These are phyloP conservation scores for Crypturellus tataupa DNA, from an alignment of 2,797 vertebrate species.

Conservation along the genomic window DNA sequence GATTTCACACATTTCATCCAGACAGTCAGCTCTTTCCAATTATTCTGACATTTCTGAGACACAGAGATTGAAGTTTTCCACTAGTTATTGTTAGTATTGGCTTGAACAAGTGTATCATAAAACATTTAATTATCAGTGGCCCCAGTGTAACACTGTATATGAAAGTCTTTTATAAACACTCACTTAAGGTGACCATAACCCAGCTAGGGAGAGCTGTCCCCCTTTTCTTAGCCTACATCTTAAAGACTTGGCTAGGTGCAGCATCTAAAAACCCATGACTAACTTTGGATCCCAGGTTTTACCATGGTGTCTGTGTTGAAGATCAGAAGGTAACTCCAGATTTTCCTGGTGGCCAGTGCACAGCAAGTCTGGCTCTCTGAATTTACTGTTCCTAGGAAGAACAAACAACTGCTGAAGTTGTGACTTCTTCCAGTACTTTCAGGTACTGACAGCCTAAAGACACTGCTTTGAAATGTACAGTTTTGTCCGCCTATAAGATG, in stretches of 20 bases:
- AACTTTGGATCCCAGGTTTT: neutral
- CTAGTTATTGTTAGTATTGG: neutral
- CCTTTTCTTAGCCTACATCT: neutral
- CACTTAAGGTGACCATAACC: neutral
- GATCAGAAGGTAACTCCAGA: neutral
- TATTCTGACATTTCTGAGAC: constrained; percentile 26
- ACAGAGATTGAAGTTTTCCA: neutral
- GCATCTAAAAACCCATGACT: neutral
- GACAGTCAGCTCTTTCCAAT: constrained; percentile 6
- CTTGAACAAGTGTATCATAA: neutral
- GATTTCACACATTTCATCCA: constrained; percentile 24
- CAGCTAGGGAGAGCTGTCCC: neutral
- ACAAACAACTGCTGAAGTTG: constrained; percentile 1
- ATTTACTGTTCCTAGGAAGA: neutral
- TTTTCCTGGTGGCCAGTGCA: neutral
- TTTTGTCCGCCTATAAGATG: neutral
- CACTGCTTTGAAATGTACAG: neutral
- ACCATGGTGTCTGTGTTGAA: neutral
- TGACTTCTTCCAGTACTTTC: neutral
- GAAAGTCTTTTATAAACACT: neutral
- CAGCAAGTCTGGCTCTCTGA: neutral
- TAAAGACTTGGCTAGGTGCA: neutral
- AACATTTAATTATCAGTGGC: constrained; percentile 25
- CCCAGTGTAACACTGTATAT: neutral
- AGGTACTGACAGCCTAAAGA: neutral